Evolutionary conservation across 2,113 vertebrate species (phyloP), one percentile per base, ranked within the genome.

Genomic region (Alaudala cheleensis): DNA sequence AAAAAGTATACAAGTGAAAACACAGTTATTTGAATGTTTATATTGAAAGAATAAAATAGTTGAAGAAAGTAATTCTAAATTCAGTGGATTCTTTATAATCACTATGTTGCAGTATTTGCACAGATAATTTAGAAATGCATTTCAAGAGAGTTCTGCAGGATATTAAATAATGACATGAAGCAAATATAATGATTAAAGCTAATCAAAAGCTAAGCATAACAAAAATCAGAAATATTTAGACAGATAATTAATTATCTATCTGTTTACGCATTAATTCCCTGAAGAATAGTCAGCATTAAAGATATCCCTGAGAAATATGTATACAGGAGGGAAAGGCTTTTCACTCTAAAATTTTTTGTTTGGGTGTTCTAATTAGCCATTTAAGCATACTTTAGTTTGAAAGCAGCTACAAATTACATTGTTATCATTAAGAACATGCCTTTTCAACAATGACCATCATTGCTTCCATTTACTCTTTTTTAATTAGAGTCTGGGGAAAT

Each of bases 261-360:
- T 88, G 31, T 73, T 92, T 90, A 93, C 91, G 91, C 53, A 66
- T 37, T 4, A 92, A 82, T 77, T 96, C 74, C 65, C 84, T 74
- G 42, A 82, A 81, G 85, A 94, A 64, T 40, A 79, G 44, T 53
- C 39, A 70, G 40, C 4, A 1, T 57, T 80, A 85, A 84, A 92
- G 53, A 56, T 37, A 88, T 78, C 17, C 20, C 45, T 88, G 77
- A 95, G 56, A 95, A 95, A 84, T 58, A 28, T 39, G 6, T 92
- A 79, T 92, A 24, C 29, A 81, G 62, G 33, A 71, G 82, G 33
- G 25, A 95, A 92, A 58, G 57, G 62, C 28, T 85, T 88, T 95
- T 87, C 72, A 69, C 13, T 85, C 26, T 76, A 60, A 44, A 94
- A 89, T 42, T 87, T 34, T 93, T 94, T 96, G 90, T 96, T 95